Evolutionary conservation across 2,888 invertebrate species (phyloP).

Genomic region (Apodemia mormo): DNA sequence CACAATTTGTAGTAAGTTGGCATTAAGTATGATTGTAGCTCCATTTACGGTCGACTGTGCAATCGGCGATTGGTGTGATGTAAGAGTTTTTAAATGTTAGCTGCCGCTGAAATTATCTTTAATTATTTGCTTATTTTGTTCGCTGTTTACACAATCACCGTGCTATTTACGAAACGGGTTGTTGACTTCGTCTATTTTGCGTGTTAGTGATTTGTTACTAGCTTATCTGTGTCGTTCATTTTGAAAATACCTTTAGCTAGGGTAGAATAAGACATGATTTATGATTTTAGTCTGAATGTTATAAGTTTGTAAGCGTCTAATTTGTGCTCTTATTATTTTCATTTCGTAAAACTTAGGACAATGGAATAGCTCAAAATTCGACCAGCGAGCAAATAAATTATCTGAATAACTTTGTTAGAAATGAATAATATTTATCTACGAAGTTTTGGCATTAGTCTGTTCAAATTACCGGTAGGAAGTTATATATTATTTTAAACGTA

Average conservation of each 20-base stretch:
- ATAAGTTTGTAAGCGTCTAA: conserved; percentile 1
- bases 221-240: not conserved
- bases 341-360: conserved; percentile 3
- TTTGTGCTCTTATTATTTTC: conserved; percentile 13
- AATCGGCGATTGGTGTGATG: conserved; percentile 20
- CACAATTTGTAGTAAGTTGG: not conserved
- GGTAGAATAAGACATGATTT: conserved; percentile 1
- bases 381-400: conserved; percentile 12
- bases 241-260: conserved; percentile 12
- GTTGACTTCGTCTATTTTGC: not conserved
- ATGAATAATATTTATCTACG: conserved; percentile 5
- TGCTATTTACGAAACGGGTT: conserved; percentile 1
- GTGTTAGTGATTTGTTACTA: not conserved
- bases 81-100: conserved; percentile 23
- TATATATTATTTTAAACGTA: not conserved
- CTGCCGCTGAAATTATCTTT: conserved; percentile 13
- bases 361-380: conserved; percentile 2
- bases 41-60: conserved; percentile 16
- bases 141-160: conserved; percentile 19
- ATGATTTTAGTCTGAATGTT: not conserved
- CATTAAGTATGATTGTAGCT: conserved; percentile 18
- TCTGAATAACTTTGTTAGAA: not conserved
- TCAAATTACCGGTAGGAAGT: not conserved
- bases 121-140: conserved; percentile 22
- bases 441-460: not conserved